phyloP scores from a whole-genome alignment of 2,113 vertebrate genomes.

The Thymallus thymallus region DNA sequence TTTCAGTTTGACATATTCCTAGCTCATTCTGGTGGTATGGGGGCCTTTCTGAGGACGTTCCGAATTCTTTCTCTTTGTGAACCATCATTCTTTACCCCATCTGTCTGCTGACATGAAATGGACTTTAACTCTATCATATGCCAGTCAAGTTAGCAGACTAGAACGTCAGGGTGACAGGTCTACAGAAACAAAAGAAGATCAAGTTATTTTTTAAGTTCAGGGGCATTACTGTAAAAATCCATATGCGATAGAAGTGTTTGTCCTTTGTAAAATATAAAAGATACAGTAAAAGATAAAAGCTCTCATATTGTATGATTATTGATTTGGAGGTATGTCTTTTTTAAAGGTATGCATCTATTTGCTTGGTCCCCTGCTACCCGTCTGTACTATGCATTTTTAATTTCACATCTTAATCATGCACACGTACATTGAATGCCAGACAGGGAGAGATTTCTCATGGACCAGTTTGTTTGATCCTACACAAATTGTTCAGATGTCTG shows the following conservation, averaged over 20 bases:
- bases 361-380: no score
- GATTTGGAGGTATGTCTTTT: no score
- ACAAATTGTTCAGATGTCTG: neutral
- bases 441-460: neutral
- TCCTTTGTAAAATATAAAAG: no score
- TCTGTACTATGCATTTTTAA: no score
- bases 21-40: neutral
- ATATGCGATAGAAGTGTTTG: neutral
- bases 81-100: neutral
- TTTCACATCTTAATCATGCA: no score
- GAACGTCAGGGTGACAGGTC: neutral
- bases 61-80: neutral
- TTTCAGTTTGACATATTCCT: neutral
- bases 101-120: neutral
- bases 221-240: neutral
- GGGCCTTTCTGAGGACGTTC: neutral
- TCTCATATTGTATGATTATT: no score
- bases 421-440: no score
- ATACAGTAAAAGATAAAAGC: no score
- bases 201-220: neutral
- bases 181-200: neutral
- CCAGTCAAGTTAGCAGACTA: neutral
- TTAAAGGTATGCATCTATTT: no score
- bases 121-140: neutral
- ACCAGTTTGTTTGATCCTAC: constrained; percentile 23